Base-by-base conservation (phyloP, 1,140 invertebrate genomes). In the Lamellibrachia luymesi region DNA sequence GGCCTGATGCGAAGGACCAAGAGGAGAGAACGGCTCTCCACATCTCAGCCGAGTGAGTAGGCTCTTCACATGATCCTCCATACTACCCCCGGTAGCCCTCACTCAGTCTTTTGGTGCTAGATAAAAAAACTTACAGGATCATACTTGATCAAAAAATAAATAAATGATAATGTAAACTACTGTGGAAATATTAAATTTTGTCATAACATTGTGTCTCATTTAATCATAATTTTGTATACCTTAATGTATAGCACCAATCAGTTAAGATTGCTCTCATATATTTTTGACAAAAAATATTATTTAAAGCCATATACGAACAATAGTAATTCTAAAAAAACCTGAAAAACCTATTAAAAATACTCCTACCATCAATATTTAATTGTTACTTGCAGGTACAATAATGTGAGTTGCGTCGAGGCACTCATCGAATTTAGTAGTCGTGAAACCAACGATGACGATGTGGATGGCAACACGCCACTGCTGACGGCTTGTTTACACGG, bases 1-100 rank as follows among this genome's bases (percentile, higher is more conserved):
- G 56, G 5, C 51, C 93, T 27, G 92, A 91, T 52, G 90, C 90
- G 8, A 94, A 93, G 50, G 94, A 94, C 92, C 93, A 93, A 50
- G 94, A 94, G n/a, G 94, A 94, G 90, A 94, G 93, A 50, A 94
- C 93, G 22, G 92, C 94, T 10, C 92, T 94, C 7, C 94, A 94
- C 92, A 94, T 94, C 49, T 93, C 94, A 22, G 93, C 93, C 22
- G 50, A 94, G 93, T 94, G 38, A 89, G 93, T 93, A 49, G 17
- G 13, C 64, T 80, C 25, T 80, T 80, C 64, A 80, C 17, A 80
- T 80, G 64, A 22, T 80, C 64, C 64, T 80, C 64, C 2, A 22
- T 80, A 80, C 64, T 22, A 4, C 64, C 38, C 38, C 38, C 38
- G 38, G 38, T 38, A 10, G 5, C 64, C 7, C 17, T 22, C 13